Evolutionary conservation across 2,888 invertebrate genomes (phyloP).

Genomic region (Ormyrus thymus): DNA sequence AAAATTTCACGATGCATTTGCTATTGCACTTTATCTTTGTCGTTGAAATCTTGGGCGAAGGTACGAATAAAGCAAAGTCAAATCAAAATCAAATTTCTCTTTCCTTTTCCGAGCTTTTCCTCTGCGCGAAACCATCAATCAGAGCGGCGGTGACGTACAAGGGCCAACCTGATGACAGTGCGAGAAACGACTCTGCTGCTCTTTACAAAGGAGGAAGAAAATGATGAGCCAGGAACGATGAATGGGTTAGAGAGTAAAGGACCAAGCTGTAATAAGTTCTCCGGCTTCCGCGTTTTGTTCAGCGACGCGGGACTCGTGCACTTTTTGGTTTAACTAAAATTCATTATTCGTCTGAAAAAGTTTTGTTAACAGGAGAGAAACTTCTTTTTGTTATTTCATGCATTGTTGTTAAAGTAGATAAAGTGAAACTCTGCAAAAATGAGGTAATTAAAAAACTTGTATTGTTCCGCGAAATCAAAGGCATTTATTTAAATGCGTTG

Average conservation of each 20-base stretch:
- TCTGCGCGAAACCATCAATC: slow-evolving; percentile 23
- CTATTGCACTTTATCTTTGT: background rate
- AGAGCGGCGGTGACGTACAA: background rate
- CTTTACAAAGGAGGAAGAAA: slow-evolving; percentile 4
- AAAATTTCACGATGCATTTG: background rate
- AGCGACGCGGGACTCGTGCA: background rate
- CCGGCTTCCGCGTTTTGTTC: background rate
- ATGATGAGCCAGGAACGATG: slow-evolving; percentile 13
- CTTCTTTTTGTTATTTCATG: no score
- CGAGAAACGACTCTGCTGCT: background rate
- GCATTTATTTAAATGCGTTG: no score
- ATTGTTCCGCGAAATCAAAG: no score
- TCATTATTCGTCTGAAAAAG: no score
- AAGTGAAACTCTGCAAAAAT: no score
- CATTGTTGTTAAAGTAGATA: no score
- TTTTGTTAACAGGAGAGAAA: no score
- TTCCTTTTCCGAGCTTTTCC: background rate
- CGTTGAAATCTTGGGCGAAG: no score
- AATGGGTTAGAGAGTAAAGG: slow-evolving; percentile 29
- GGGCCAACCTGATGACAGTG: slow-evolving; percentile 23
- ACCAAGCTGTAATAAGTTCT: background rate
- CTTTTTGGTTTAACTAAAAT: background rate
- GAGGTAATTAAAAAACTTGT: no score
- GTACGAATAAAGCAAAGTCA: slow-evolving; percentile 2
- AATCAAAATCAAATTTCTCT: slow-evolving; percentile 34